phyloP scores from a whole-genome alignment of 92 coral and sea anemone species.

The Chrysogorgia sp. region DNA sequence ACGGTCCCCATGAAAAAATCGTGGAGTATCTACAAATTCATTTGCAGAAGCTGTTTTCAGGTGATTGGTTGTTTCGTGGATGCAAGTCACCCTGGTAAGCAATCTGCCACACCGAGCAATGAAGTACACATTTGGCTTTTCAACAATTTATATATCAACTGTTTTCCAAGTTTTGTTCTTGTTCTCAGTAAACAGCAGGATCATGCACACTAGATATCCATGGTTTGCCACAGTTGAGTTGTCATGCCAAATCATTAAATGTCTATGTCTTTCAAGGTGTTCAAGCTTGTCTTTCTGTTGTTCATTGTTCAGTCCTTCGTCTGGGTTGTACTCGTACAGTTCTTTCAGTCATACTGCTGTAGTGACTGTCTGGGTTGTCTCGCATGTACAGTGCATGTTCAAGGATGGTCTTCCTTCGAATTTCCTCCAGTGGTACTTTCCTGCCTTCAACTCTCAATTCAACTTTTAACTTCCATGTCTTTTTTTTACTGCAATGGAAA shows the following conservation, averaged over 20 bases:
- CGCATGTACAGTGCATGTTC: slow-evolving; percentile 29
- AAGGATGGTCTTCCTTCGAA: slow-evolving; percentile 17
- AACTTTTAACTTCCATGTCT: too few relatives aligned
- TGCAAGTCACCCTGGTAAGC: too few relatives aligned
- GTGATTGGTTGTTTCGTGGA: too few relatives aligned
- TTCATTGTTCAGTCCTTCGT: slow-evolving; percentile 5
- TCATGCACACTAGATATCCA: slow-evolving; percentile 41
- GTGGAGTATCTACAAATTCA: slow-evolving; percentile 33
- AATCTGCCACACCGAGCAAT: too few relatives aligned
- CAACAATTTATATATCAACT: slow-evolving; percentile 15
- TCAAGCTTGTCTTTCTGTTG: slow-evolving; percentile 21
- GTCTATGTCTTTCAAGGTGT: slow-evolving; percentile 24
- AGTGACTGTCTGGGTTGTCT: slow-evolving; percentile 11
- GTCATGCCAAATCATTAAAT: slow-evolving; percentile 36
- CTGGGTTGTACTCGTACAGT: slow-evolving; percentile 33
- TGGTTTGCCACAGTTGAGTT: slow-evolving; percentile 49
- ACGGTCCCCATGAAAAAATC: slow-evolving; percentile 55
- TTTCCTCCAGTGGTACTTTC: slow-evolving; percentile 32
- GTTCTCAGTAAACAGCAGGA: slow-evolving; percentile 38
- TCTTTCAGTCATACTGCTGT: slow-evolving; percentile 15
- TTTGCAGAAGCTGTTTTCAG: too few relatives aligned
- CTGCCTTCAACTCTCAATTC: not conserved
- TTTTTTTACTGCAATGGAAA: too few relatives aligned
- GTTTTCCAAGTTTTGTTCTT: slow-evolving; percentile 21
- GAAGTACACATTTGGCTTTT: slow-evolving; percentile 8